Evolutionary conservation across 64 coral and sea anemone species (phyloP).

Genomic region (Montipora foliosa): DNA sequence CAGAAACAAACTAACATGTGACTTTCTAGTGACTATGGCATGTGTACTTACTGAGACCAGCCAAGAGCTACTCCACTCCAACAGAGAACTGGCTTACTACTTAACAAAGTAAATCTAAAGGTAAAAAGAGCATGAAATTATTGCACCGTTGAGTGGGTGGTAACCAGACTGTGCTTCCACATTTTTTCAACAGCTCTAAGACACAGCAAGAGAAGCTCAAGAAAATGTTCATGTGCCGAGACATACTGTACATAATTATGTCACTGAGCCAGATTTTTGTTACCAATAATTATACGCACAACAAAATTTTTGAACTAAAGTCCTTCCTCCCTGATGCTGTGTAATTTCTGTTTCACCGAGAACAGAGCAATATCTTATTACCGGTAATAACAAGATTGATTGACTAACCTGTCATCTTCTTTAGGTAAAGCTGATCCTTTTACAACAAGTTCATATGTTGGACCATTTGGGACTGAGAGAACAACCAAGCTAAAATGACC

Average conservation of each 20-base stretch:
- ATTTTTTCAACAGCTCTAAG: too few species aligned
- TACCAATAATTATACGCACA: too few species aligned
- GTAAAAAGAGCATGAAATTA: background rate
- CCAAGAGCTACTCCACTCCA: slow-evolving; percentile 70
- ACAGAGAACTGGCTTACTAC: slow-evolving; percentile 58
- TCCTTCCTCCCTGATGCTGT: too few species aligned
- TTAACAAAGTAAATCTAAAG: slow-evolving; percentile 23
- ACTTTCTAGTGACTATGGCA: background rate
- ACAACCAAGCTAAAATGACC: background rate
- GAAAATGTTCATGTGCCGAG: too few species aligned
- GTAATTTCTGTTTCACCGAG: too few species aligned
- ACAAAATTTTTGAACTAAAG: too few species aligned
- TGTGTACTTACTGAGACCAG: slow-evolving; percentile 46
- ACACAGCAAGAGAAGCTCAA: too few species aligned
- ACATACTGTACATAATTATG: too few species aligned
- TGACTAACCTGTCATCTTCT: slow-evolving; percentile 37
- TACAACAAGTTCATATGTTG: slow-evolving; percentile 28
- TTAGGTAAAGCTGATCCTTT: slow-evolving; percentile 36
- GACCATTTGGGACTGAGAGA: slow-evolving; percentile 30
- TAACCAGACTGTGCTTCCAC: background rate
- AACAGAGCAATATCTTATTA: too few species aligned
- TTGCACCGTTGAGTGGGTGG: background rate
- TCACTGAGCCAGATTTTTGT: too few species aligned
- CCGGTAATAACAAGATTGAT: background rate
- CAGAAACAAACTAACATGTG: too few species aligned